Evolutionary conservation across 2,888 invertebrate genomes (phyloP), one percentile per base, ranked within the genome.

Genomic region (Mellilla xanthometata): DNA sequence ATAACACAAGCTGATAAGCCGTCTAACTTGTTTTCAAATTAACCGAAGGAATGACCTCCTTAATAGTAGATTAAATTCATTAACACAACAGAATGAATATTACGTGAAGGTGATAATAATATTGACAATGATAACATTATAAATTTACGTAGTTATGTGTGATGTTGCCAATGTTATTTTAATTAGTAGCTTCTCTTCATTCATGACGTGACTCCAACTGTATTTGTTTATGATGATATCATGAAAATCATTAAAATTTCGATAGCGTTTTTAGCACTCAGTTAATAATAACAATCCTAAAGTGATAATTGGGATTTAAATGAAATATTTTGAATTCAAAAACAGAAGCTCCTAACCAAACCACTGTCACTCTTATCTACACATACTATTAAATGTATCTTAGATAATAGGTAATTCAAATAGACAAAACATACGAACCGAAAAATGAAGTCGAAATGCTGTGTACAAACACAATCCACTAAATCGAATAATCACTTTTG

Each of bases 311-410:
- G n/a, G n/a, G n/a, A n/a, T n/a, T n/a, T n/a, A n/a, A 1, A 8
- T 24, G 7, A 24, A 7, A 24, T 24, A 3, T 7, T 24, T 8
- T 35, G 15, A 28, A 36, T 41, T 15, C 9, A 40, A 27, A 39
- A 36, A 49, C 49, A 48, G 45, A 60, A 49, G 34, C 47, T 39
- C n/a, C 56, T 62, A 52, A 60, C 72, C 72, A 76, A 80, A 78
- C 75, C 83, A 83, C 82, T 80, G 82, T 81, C 79, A 77, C 73
- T 69, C 62, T 75, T 80, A 81, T 82, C 79, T 70, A 45, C 49
- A 52, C 59, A 62, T 65, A 31, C 64, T 63, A 67, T 65, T 67
- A 67, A 63, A 68, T 65, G 52, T 59, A 58, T 60, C 48, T 60
- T 61, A 56, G 60, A 66, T 66, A 66, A 65, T 58, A 51, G 50